Evolutionary conservation across 2,797 vertebrate genomes (phyloP).

Genomic region (Nasua narica): DNA sequence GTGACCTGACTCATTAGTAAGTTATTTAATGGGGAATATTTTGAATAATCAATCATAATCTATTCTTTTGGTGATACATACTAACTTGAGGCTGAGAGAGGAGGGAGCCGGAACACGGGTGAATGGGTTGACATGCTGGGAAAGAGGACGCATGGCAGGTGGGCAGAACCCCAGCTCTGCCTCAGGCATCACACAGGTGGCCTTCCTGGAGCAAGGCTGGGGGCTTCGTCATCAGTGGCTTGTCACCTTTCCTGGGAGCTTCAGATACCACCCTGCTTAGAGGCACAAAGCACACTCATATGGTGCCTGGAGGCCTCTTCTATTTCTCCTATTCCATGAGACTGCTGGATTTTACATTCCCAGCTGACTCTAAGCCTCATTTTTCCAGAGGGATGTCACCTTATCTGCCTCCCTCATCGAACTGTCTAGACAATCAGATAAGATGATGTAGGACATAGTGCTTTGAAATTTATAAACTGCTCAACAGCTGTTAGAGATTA

Average conservation of each 20-base stretch:
- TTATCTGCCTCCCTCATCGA: neutral
- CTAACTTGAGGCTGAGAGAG: neutral
- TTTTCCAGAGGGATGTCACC: neutral
- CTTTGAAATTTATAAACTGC: neutral
- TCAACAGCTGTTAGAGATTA: neutral
- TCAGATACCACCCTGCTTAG: neutral
- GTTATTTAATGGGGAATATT: neutral
- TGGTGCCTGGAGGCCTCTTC: neutral
- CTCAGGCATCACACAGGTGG: neutral
- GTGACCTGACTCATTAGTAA: neutral
- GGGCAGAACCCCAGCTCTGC: neutral
- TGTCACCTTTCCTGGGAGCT: neutral
- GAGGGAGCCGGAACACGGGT: no score
- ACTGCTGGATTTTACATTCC: neutral
- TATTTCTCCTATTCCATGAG: neutral
- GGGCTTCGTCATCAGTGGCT: neutral
- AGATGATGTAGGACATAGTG: neutral
- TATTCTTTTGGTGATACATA: neutral
- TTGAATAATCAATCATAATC: neutral
- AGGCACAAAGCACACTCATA: neutral
- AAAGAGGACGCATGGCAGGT: fast-evolving
- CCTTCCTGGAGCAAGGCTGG: neutral
- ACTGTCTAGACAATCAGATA: neutral
- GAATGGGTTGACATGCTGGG: neutral
- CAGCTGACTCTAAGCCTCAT: neutral